Base-by-base conservation (phyloP, 2,888 invertebrate genomes). In the Macrostomum cliftonense region DNA sequence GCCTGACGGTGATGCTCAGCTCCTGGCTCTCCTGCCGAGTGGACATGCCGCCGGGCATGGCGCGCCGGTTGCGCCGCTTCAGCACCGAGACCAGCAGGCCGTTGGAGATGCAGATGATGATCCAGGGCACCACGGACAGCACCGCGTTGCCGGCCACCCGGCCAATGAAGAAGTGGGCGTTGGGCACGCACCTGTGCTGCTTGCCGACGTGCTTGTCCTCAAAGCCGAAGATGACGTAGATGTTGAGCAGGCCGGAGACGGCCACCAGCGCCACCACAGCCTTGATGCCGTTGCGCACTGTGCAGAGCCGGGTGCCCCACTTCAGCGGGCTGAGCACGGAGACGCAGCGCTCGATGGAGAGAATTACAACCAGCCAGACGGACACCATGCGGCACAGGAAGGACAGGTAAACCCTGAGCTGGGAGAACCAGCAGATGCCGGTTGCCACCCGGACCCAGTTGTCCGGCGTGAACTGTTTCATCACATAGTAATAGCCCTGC, bases 361-460 rank as follows among this genome's bases (percentile, higher is more conserved):
- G 37, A 2, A 47, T 17, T 9, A 49, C 49, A 7, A 49, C 50
- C n/a, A 48, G 47, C 20, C 50, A 49, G 11, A 49, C 37, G 13
- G 50, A 51, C 4, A 48, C 28, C 16, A 48, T 49, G 13, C 49
- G 17, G 14, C 37, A 14, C 14, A 47, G 16, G 19, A 49, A 49
- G 4, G 49, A 49, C 17, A 51, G 36, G 39, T 37, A 49, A 7
- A 49, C 14, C 11, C 49, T 45, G n/a, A 21, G 9, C 37, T 49
- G 49, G 12, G 47, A 48, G 14, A 49, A 14, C n/a, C 36, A 28
- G 37, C 49, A 37, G 36, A 19, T 39, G 38, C 37, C 17, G 13
- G 39, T n/a, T 7, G 20, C 16, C n/a, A 39, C 46, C 19, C 49
- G 46, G n/a, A 49, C 37, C 50, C 50, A 50, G 28, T 20, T 50